Base-by-base conservation (phyloP, 2,888 invertebrate species). In the Dynastes maya region DNA sequence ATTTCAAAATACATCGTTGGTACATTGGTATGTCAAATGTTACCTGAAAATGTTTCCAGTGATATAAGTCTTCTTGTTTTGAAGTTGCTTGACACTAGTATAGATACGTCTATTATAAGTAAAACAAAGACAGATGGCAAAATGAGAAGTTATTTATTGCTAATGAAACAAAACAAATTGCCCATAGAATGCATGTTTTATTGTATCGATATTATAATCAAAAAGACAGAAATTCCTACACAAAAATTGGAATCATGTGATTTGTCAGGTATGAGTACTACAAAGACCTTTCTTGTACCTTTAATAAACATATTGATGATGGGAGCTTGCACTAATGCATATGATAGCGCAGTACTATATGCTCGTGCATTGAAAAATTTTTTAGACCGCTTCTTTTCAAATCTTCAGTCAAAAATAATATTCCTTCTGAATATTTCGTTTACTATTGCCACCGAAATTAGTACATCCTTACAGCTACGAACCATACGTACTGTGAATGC, bases 371-470 rank as follows among this genome's bases (percentile, higher is more conserved):
- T 91, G 0, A 89, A 90, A 81, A 88, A 88, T 72, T 88, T 92
- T 32, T 84, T 93, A 0, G 86, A 89, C 40, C 88, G 88, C 76
- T 88, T 90, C 61, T 91, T 91, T 82, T 86, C 86, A 2, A 87
- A 85, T 64, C 67, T 89, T 0, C 88, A 87, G 76, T 88, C 90
- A 1, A 92, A 91, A 84, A 87, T 92, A 4, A 89, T 91, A 29
- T 92, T 93, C 76, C 86, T 93, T 0, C 89, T 91, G 0, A 92
- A 92, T 83, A 90, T 92, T 82, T 90, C 91, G 63, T 89, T 90
- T 11, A 32, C 72, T 0, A 71, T 81, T 51, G 78, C 72, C 0
- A 70, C 81, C 40, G 78, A 80, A 71, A 70, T 84, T 2, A 77
- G 85, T 11, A 89, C 90, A 11, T 90, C 89, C 78, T 85, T 92